Conservation (phyloP, 2,797 vertebrate species). For the Hydrocynus forskahlii region DNA sequence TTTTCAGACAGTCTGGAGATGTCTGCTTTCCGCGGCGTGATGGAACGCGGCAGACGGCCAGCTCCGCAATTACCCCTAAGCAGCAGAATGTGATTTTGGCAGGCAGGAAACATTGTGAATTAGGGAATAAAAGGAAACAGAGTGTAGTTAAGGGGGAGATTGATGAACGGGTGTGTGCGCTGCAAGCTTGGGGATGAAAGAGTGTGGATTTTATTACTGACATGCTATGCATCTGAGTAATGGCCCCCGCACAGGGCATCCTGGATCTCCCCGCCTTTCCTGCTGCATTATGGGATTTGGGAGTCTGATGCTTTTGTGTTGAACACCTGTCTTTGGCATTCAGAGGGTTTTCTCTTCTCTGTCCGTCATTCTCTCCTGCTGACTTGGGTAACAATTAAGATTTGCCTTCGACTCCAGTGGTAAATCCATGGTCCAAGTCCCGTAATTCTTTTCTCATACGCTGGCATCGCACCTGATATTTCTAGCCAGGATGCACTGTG, state of each 20-base stretch:
- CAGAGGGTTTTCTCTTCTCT: background rate
- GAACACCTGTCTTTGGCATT: constrained; percentile 14
- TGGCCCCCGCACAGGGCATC: background rate
- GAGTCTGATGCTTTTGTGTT: constrained; percentile 2
- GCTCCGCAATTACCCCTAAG: background rate
- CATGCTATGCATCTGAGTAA: constrained; percentile 6
- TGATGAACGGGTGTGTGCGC: background rate
- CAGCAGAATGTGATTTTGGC: constrained; percentile 4
- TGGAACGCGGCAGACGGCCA: background rate
- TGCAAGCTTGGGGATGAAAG: background rate
- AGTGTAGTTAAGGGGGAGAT: background rate
- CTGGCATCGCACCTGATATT: background rate
- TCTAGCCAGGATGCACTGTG: background rate
- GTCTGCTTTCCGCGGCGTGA: background rate
- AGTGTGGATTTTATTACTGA: constrained; percentile 1
- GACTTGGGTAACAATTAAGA: background rate
- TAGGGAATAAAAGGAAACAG: background rate
- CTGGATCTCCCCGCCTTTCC: constrained; percentile 4
- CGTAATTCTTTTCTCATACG: background rate
- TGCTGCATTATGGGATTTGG: constrained; percentile 31
- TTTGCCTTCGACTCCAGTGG: background rate
- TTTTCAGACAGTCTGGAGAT: background rate
- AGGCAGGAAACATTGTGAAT: background rate
- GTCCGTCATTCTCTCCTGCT: background rate
- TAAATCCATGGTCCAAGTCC: background rate